phyloP scores from a whole-genome alignment of 2,888 invertebrate genomes.

The Cheiracanthium punctorium region DNA sequence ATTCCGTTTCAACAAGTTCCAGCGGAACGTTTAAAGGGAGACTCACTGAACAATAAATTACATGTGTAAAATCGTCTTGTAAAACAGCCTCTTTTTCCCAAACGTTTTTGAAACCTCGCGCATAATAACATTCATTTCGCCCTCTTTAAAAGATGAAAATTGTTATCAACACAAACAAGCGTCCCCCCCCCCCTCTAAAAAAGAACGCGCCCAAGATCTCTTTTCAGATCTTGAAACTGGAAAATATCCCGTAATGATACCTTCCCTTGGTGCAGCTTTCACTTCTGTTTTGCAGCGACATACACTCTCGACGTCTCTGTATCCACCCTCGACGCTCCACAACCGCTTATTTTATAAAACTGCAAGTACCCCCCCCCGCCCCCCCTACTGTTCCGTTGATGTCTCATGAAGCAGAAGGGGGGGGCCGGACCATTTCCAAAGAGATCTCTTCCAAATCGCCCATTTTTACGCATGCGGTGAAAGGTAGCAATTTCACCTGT shows the following conservation, averaged over 20 bases:
- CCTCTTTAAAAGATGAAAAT: neutral
- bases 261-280: neutral
- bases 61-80: too few species aligned
- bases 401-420: constrained; percentile 39
- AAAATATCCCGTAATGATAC: neutral
- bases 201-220: neutral
- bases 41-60: too few species aligned
- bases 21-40: too few species aligned
- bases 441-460: neutral
- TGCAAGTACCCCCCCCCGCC: neutral
- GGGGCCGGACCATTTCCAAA: constrained; percentile 21
- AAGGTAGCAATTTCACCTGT: constrained; percentile 61
- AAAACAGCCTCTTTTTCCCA: too few species aligned
- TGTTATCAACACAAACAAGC: neutral
- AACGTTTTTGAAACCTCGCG: too few species aligned
- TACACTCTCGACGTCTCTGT: neutral
- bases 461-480: constrained; percentile 14
- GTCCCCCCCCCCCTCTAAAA: too few species aligned
- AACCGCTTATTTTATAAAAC: neutral
- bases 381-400: neutral
- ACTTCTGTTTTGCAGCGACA: neutral
- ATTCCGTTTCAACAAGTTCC: too few species aligned
- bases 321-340: neutral
- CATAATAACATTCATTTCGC: neutral
- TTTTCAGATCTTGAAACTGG: neutral